Evolutionary conservation across 2,113 vertebrate species (phyloP).

Genomic region (Hemibagrus wyckioides): DNA sequence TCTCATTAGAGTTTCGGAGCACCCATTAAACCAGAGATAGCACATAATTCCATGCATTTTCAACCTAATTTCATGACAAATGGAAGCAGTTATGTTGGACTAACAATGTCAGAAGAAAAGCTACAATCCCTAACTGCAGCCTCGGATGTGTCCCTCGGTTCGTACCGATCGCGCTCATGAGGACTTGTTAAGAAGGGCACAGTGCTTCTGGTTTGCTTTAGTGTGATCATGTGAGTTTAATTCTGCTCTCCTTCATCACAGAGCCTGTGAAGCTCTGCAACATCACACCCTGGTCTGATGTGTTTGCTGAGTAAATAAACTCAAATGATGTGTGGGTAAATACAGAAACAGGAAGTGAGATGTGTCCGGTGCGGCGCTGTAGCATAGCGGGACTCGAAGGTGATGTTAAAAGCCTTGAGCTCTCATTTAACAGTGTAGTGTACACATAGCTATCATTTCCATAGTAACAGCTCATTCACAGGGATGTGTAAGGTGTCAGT

Average conservation of each 20-base stretch:
- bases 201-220: background rate
- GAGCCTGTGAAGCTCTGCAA: slow-evolving; percentile 2
- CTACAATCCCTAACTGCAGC: background rate
- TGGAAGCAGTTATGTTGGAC: background rate
- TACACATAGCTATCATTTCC: background rate
- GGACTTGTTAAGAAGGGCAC: background rate
- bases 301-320: slow-evolving; percentile 8
- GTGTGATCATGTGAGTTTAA: background rate
- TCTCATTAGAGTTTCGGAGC: slow-evolving; percentile 11
- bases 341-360: slow-evolving; percentile 2
- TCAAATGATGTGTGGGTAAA: slow-evolving; percentile 14
- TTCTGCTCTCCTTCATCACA: background rate
- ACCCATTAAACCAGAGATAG: background rate
- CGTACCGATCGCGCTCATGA: background rate
- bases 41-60: background rate
- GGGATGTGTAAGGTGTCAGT: background rate
- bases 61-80: background rate
- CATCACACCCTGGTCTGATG: background rate
- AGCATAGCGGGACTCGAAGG: background rate
- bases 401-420: slow-evolving; percentile 44
- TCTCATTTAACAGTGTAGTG: background rate
- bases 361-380: slow-evolving; percentile 8
- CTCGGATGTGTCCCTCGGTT: background rate
- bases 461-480: background rate
- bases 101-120: background rate